Base-by-base conservation (phyloP, 2,797 vertebrate genomes). In the Lophius americanus region DNA sequence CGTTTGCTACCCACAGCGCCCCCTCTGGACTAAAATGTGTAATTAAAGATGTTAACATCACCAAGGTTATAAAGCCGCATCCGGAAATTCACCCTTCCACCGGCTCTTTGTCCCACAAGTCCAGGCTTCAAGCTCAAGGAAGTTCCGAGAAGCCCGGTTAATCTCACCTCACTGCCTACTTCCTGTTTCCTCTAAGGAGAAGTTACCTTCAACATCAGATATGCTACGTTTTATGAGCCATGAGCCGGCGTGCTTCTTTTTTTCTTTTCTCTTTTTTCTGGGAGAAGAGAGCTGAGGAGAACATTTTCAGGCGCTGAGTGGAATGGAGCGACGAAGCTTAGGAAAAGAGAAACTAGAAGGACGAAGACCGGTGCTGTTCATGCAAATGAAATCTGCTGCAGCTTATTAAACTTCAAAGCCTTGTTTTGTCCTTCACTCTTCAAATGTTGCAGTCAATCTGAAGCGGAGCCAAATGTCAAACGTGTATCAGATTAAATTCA, bases 341-440 rank as follows among this genome's bases (percentile, higher is more conserved):
- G 51, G 56, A 46, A 59, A 58, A 70, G 6, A n/a, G 32, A 57
- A 66, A 55, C 65, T 12, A 59, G 9, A 5, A 73, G 58, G 68
- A 14, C 60, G 46, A 51, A 68, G 56, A 61, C 44, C 65, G 67
- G 63, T 41, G 39, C 60, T 52, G 59, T 78, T 83, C 78, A 83
- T 79, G 82, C 80, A 86, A 78, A 89, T 87, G 58, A 80, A 85
- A 82, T 70, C 70, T 11, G 54, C 79, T 43, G 67, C 76, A 53
- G 73, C 82, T 83, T 77, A 81, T 90, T 87, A 70, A 58, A 74
- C 82, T 84, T 63, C 82, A 76, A 79, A 85, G 76, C 76, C 83
- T 79, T 62, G 78, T 86, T 84, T 85, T 75, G 75, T 70, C 79
- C 84, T 76, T 68, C 44, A 60, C 78, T 83, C 85, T 23, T 84